Conservation (phyloP, 2,113 vertebrate genomes). For the Pleuronectes platessa region DNA sequence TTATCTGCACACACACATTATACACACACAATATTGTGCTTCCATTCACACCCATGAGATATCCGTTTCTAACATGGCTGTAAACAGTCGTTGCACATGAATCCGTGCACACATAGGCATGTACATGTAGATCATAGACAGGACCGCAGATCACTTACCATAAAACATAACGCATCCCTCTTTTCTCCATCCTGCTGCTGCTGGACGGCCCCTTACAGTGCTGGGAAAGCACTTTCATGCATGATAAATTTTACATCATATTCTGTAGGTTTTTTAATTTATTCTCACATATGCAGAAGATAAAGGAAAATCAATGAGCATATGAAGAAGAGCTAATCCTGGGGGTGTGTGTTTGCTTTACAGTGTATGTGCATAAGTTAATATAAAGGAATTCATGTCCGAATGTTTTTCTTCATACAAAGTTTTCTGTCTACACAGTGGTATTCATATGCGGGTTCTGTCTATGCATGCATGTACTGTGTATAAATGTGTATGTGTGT, state of each 20-base stretch:
- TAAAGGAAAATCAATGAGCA: constrained; percentile 10
- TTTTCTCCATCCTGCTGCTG: background rate
- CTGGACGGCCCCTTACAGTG: constrained; percentile 18
- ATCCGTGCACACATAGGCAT: background rate
- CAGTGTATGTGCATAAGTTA: background rate
- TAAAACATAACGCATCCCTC: constrained; percentile 17
- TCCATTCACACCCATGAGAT: background rate
- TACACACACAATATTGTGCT: too few species aligned
- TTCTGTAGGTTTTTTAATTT: constrained; percentile 17
- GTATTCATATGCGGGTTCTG: background rate
- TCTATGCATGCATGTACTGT: background rate
- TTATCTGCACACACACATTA: background rate
- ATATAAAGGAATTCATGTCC: background rate
- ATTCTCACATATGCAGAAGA: constrained; percentile 27
- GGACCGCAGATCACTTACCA: constrained; percentile 4
- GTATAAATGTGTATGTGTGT: background rate
- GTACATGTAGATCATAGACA: background rate
- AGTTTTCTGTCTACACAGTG: background rate
- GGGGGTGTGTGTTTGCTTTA: background rate
- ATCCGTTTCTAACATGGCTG: background rate
- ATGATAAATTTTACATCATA: constrained; percentile 25
- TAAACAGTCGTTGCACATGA: background rate
- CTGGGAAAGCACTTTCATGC: constrained; percentile 18
- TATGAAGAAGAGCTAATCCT: background rate
- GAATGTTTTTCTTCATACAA: background rate